phyloP scores from a whole-genome alignment of 2,888 invertebrate species.

The Pachymerium ferrugineum region DNA sequence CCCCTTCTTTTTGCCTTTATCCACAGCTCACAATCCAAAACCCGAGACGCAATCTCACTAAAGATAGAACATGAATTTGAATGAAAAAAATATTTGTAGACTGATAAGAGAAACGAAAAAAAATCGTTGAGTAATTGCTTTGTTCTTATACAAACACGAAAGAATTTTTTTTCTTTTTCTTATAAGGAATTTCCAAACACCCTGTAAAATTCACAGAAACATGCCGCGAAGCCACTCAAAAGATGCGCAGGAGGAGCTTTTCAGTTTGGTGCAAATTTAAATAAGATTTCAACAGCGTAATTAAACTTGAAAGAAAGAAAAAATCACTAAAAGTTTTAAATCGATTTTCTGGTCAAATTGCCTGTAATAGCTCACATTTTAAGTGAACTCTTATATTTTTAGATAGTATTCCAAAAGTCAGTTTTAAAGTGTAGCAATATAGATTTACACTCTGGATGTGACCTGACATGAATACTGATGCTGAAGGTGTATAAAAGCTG shows the following conservation, averaged over 20 bases:
- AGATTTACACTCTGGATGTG: too few species aligned
- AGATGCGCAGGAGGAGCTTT: background rate
- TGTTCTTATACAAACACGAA: too few species aligned
- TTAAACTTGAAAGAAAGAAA: background rate
- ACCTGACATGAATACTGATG: too few species aligned
- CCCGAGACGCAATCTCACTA: conserved; percentile 1
- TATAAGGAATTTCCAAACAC: background rate
- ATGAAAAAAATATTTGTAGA: conserved; percentile 16
- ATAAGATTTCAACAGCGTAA: background rate
- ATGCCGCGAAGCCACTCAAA: background rate
- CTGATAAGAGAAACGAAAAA: background rate
- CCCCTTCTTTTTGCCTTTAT: background rate
- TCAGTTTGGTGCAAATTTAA: background rate
- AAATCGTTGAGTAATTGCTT: background rate
- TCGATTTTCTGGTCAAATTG: too few species aligned
- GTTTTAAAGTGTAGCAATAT: too few species aligned
- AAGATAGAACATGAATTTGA: conserved; percentile 5
- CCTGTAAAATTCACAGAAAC: conserved; percentile 7
- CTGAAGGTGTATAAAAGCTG: too few species aligned
- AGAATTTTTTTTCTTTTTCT: background rate
- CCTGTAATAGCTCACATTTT: too few species aligned
- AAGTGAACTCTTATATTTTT: too few species aligned
- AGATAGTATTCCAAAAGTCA: too few species aligned
- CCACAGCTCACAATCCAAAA: background rate
- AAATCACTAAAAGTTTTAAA: background rate